A percentile compares a stretch with the other conserved stretches of the same genome.
Conservation (phyloP, 2,113 vertebrate genomes). For the Hydrochoerus hydrochaeris region DNA sequence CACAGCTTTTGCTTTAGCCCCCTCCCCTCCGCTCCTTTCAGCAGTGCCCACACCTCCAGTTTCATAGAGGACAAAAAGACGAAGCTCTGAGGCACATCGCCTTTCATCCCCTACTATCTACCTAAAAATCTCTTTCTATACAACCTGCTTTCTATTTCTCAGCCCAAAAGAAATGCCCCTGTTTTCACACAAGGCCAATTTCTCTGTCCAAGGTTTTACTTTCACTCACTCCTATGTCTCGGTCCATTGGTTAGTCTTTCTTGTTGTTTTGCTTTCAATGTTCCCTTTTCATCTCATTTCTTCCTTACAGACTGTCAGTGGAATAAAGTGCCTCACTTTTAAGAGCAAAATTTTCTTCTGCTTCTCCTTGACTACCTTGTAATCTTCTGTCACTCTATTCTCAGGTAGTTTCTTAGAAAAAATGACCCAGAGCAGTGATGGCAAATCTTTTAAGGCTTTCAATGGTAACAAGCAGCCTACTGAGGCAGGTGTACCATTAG, state of each 20-base stretch:
- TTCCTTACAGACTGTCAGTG: background rate
- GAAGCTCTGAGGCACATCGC: background rate
- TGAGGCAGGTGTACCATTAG: background rate
- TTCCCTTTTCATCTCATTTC: background rate
- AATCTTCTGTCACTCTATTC: background rate
- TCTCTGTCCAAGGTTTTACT: background rate
- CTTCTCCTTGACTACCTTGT: background rate
- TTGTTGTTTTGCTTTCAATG: too few relatives aligned
- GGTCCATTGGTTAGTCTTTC: background rate
- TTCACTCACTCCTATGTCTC: background rate
- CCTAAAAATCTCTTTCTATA: background rate
- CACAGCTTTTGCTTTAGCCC: background rate
- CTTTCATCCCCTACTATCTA: background rate
- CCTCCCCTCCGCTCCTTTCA: background rate
- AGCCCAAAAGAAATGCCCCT: background rate
- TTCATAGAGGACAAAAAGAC: background rate
- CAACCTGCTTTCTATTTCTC: background rate
- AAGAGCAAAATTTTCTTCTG: background rate
- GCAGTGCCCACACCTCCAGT: background rate
- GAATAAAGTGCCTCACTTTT: background rate
- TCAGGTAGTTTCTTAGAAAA: background rate
- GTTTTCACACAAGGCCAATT: background rate
- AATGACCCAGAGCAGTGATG: background rate
- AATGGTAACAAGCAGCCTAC: background rate
- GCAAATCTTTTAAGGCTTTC: background rate